Base-by-base conservation (phyloP, 2,888 invertebrate genomes). In the Macroteleia sp. region DNA sequence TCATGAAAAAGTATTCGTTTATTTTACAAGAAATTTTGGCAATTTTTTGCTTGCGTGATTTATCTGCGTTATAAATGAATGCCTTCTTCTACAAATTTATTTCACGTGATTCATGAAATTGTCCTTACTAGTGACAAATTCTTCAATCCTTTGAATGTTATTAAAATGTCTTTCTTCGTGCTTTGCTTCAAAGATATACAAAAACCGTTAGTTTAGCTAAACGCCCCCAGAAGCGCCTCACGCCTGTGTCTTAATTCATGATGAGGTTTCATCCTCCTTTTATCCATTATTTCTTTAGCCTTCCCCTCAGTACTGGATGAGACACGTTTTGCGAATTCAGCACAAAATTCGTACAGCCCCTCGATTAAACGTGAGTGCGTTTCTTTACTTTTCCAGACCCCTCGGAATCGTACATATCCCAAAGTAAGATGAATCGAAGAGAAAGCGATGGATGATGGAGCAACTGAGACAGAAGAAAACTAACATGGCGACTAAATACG, bases 311-410 rank as follows among this genome's bases (percentile, higher is more conserved):
- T 46, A 9, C 36, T 16, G 84, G 84, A 89, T 89, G 90, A 91
- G 92, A 93, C 93, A 93, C 93, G 93, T 93, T 93, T 93, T 93
- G 93, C 93, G 93, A 93, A 93, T 93, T 93, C 93, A 86, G 87
- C 88, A 87, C 86, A 87, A 89, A 88, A 88, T 87, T 88, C 86
- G 88, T 87, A 86, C 89, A 86, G 77, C 88, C 89, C 87, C 85
- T 86, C 86, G 87, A 87, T 90, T 90, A 89, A 89, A 86, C 87
- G 88, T 83, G 83, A 85, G 85, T 86, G 86, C 86, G 86, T 86
- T 85, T 85, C 87, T 86, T 86, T 86, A 82, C 82, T 81, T 83
- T 77, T 77, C 66, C 75, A 50, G 69, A 69, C 69, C 75, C 75
- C 70, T 73, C 67, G 57, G 12, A 62, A 56, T 30, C 50, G 61